Conservation (phyloP, 2,113 vertebrate species). For the Hyperoodon ampullatus region DNA sequence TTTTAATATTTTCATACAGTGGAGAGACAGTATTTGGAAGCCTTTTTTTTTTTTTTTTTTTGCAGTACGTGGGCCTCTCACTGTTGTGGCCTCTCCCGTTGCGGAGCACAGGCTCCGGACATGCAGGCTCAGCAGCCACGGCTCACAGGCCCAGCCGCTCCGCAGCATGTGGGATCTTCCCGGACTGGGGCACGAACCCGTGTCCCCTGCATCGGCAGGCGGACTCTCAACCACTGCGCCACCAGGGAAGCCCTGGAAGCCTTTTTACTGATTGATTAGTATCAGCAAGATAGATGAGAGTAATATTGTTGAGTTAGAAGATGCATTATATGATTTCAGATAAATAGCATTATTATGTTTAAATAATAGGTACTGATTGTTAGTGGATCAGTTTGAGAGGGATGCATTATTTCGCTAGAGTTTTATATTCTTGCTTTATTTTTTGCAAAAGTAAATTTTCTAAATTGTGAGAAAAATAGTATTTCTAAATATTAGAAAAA, state of each 20-base stretch:
- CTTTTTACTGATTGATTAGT: not conserved
- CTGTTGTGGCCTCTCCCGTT: too few species aligned
- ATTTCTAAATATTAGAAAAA: not conserved
- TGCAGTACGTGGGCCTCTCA: too few species aligned
- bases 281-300: not conserved
- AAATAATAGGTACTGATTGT: not conserved
- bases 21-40: not conserved
- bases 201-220: too few species aligned
- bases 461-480: not conserved
- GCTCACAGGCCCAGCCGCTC: too few species aligned
- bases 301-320: constrained; percentile 9
- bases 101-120: too few species aligned
- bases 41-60: too few species aligned
- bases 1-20: constrained; percentile 22
- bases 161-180: too few species aligned
- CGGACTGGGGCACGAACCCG: too few species aligned
- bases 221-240: too few species aligned
- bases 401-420: not conserved
- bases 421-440: constrained; percentile 46
- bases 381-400: not conserved
- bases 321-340: not conserved
- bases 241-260: too few species aligned
- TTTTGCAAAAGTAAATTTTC: constrained; percentile 39
- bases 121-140: too few species aligned
- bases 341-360: not conserved